phyloP scores from a whole-genome alignment of 2,888 invertebrate genomes.

The Campoplex nolae region DNA sequence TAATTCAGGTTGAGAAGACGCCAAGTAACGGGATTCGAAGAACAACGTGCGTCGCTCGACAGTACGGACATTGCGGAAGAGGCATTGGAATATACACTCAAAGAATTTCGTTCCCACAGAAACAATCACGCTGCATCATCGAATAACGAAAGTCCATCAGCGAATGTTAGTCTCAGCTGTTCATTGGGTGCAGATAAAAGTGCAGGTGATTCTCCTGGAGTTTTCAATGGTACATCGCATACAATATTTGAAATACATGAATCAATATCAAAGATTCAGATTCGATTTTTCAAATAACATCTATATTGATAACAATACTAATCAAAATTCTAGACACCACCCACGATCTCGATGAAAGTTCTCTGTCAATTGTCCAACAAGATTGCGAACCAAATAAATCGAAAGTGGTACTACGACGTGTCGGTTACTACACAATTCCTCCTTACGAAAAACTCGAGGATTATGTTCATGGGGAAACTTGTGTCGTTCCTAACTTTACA shows the following conservation, averaged over 20 bases:
- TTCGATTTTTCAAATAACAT: background rate
- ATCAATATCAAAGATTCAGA: background rate
- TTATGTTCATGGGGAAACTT: constrained; percentile 90
- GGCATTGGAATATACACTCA: constrained; percentile 79
- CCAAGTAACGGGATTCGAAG: constrained; percentile 73
- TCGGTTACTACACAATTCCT: constrained; percentile 97
- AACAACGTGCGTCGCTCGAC: constrained; percentile 73
- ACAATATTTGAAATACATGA: background rate
- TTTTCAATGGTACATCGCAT: constrained; percentile 70
- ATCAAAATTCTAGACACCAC: constrained; percentile 70
- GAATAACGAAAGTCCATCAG: constrained; percentile 33
- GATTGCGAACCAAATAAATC: constrained; percentile 88
- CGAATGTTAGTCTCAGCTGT: constrained; percentile 62
- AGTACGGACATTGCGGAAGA: constrained; percentile 73
- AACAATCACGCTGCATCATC: constrained; percentile 63
- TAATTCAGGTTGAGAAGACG: constrained; percentile 70
- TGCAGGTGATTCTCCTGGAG: constrained; percentile 67
- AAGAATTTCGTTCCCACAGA: constrained; percentile 77
- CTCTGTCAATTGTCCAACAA: constrained; percentile 70
- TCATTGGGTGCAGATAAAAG: constrained; percentile 72
- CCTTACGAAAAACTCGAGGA: constrained; percentile 91
- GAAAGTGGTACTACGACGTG: constrained; percentile 91
- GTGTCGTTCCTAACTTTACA: constrained; percentile 94
- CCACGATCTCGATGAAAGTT: constrained; percentile 74
- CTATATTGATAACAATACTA: background rate